Evolutionary conservation across 2,113 vertebrate genomes (phyloP).

Genomic region (Empidonax alnorum): DNA sequence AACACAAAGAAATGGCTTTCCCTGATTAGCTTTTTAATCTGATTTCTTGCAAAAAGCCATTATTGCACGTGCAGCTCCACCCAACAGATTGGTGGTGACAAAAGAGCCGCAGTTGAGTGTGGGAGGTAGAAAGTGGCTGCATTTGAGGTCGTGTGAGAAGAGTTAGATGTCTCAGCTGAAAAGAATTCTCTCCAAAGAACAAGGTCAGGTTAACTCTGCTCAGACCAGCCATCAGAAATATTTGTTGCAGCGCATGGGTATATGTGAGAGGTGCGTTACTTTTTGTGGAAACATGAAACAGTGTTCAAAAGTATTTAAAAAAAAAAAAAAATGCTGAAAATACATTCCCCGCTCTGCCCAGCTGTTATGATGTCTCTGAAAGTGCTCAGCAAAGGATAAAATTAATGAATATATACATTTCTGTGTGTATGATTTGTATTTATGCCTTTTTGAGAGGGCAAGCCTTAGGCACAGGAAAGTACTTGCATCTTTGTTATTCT

Average conservation of each 20-base stretch:
- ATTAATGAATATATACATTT: not conserved
- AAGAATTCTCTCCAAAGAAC: not conserved
- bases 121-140: not conserved
- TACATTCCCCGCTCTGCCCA: not conserved
- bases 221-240: not conserved
- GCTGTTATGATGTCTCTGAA: not conserved
- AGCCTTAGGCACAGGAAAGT: not conserved
- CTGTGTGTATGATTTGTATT: not conserved
- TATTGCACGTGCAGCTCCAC: not conserved
- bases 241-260: not conserved
- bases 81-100: not conserved
- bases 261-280: not conserved
- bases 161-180: not conserved
- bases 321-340: not conserved
- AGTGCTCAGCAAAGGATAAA: not conserved
- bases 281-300: not conserved
- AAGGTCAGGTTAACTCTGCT: not conserved
- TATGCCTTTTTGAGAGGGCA: not conserved
- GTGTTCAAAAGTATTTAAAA: not conserved
- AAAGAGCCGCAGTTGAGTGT: not conserved
- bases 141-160: not conserved
- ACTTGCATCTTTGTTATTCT: not conserved
- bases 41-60: not conserved
- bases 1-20: not conserved
- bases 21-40: not conserved